Conservation (phyloP, 2,888 invertebrate species). For the Tuberolachnus salignus region DNA sequence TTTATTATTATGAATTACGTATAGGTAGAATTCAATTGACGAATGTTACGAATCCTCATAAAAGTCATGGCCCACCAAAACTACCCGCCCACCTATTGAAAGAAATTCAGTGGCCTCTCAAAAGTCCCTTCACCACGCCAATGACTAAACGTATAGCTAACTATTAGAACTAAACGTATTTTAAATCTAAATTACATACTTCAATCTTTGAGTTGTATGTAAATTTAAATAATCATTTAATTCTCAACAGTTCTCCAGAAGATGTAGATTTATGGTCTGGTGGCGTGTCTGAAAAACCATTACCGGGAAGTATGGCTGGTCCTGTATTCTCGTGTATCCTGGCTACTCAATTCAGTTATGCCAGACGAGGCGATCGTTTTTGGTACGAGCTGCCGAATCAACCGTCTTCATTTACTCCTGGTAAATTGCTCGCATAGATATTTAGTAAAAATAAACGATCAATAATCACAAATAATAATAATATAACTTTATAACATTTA, state of each 20-base stretch:
- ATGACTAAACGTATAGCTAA: no score
- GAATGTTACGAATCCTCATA: no score
- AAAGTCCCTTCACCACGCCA: no score
- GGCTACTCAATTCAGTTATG: slow-evolving; percentile 89
- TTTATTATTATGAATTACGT: no score
- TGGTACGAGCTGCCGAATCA: slow-evolving; percentile 93
- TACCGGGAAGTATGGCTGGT: slow-evolving; percentile 90
- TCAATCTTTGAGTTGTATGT: neutral
- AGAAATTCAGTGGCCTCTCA: no score
- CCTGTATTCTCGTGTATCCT: slow-evolving; percentile 94
- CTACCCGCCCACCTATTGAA: no score
- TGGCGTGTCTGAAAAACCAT: slow-evolving; percentile 87
- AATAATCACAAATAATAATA: neutral
- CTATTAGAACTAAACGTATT: no score
- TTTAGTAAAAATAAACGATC: neutral
- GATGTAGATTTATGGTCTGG: slow-evolving; percentile 96
- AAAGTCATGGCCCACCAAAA: no score
- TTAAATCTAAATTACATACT: no score
- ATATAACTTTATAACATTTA: slow-evolving; percentile 60
- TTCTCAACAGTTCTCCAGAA: slow-evolving; percentile 73
- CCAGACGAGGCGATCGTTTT: slow-evolving; percentile 88
- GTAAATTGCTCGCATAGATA: slow-evolving; percentile 60
- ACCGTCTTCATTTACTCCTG: slow-evolving; percentile 84
- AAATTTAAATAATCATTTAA: neutral
- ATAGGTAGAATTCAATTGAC: no score